phyloP scores from a whole-genome alignment of 23 tunicate genomes.

The Halocynthia roretzi region DNA sequence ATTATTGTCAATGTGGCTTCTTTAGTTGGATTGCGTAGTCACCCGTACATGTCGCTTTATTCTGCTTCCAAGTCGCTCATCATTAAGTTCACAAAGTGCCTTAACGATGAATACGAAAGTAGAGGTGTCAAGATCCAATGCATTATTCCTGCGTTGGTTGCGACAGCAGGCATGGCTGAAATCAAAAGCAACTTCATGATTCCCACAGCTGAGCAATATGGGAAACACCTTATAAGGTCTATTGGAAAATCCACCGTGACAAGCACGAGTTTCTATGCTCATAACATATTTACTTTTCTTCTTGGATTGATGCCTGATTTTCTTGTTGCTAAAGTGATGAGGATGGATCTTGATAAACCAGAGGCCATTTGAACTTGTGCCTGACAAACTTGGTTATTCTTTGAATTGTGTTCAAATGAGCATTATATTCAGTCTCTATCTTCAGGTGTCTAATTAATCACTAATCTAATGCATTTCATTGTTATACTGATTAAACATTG shows the following conservation, averaged over 20 bases:
- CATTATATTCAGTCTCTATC: too few species aligned
- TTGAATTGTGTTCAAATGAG: too few species aligned
- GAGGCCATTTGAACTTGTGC: too few species aligned
- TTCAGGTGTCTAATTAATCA: too few species aligned
- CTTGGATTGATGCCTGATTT: neutral
- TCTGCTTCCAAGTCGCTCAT: conserved; percentile 66
- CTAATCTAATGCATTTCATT: too few species aligned
- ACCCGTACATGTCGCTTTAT: conserved; percentile 47
- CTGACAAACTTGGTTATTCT: too few species aligned
- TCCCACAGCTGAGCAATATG: conserved; percentile 50
- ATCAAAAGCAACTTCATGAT: conserved; percentile 27
- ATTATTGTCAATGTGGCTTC: conserved; percentile 66
- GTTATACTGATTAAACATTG: too few species aligned
- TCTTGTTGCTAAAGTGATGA: neutral
- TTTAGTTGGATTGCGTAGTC: conserved; percentile 33
- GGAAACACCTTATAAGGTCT: conserved; percentile 28
- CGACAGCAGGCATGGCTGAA: conserved; percentile 45
- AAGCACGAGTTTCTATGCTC: conserved; percentile 14
- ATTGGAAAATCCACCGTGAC: conserved; percentile 35
- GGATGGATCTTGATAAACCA: neutral
- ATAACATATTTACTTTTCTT: conserved; percentile 1
- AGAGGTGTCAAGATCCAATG: conserved; percentile 56
- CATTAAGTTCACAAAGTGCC: conserved; percentile 34
- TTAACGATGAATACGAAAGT: conserved; percentile 29
- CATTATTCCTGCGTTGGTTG: conserved; percentile 50